These are phyloP conservation scores for Drosophila sulfurigaster DNA, from an alignment of 1,140 invertebrate genomes.

Conservation along the genomic window DNA sequence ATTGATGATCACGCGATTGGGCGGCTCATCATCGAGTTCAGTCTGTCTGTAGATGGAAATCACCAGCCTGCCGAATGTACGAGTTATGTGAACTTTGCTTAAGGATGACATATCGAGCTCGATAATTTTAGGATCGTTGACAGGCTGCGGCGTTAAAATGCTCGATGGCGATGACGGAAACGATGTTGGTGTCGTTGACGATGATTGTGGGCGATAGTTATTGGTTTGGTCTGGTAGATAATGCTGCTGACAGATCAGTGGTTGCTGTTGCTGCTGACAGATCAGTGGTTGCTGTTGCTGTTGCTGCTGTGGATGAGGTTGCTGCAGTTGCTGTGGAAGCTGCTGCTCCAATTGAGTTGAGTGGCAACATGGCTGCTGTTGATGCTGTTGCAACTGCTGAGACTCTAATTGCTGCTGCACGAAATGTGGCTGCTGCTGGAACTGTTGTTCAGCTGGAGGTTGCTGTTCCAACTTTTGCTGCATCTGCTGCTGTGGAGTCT, in stretches of 20 bases:
- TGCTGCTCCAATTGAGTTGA: too few relatives aligned
- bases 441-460: too few relatives aligned
- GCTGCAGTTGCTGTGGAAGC: neutral
- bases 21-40: neutral
- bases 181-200: neutral
- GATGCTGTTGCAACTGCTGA: neutral
- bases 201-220: neutral
- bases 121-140: neutral
- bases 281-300: neutral
- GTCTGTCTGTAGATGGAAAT: neutral
- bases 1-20: neutral
- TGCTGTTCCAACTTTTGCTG: too few relatives aligned
- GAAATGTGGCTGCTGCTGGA: too few relatives aligned
- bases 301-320: neutral
- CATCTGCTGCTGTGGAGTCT: too few relatives aligned
- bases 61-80: constrained; percentile 2
- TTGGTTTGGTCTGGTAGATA: neutral
- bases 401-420: too few relatives aligned
- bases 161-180: neutral
- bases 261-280: neutral
- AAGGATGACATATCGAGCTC: constrained; percentile 10
- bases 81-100: constrained; percentile 12
- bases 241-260: neutral
- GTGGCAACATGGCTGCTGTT: neutral
- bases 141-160: neutral